Percentiles rank a stretch among this genome's conserved stretches.
Evolutionary conservation across 2,888 invertebrate species (phyloP).

Genomic region (Thysanoteuthis rhombus): DNA sequence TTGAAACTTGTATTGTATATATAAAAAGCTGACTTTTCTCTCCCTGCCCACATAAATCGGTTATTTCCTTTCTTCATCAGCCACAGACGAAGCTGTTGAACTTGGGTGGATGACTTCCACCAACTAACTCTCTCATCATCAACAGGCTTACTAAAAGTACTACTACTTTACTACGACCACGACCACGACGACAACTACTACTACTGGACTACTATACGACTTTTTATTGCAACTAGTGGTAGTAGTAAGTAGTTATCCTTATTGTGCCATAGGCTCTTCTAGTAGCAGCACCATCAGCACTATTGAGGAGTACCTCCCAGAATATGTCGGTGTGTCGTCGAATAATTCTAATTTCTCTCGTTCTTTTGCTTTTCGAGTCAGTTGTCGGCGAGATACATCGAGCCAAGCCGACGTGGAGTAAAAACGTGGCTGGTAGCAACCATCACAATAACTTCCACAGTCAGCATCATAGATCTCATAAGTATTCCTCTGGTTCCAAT

Average conservation of each 20-base stretch:
- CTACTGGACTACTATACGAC: too few relatives aligned
- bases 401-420: conserved; percentile 42
- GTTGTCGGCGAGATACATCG: conserved; percentile 49
- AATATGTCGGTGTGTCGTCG: conserved; percentile 12
- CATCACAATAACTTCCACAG: neutral
- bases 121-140: neutral
- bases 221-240: neutral
- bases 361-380: neutral
- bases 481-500: conserved; percentile 27
- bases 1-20: too few relatives aligned
- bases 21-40: neutral
- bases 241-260: neutral
- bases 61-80: neutral
- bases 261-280: neutral
- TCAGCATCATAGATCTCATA: neutral
- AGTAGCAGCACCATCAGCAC: neutral
- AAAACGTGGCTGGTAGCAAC: conserved; percentile 33
- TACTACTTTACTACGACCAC: neutral
- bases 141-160: neutral
- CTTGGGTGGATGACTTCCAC: neutral
- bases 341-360: neutral
- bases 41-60: neutral
- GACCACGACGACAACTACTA: too few relatives aligned
- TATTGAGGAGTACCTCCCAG: neutral
- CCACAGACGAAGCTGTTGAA: neutral